Percentiles rank a stretch among this genome's conserved stretches.
Conservation (phyloP, 1,140 invertebrate species). For the Neodiprion pinetum region DNA sequence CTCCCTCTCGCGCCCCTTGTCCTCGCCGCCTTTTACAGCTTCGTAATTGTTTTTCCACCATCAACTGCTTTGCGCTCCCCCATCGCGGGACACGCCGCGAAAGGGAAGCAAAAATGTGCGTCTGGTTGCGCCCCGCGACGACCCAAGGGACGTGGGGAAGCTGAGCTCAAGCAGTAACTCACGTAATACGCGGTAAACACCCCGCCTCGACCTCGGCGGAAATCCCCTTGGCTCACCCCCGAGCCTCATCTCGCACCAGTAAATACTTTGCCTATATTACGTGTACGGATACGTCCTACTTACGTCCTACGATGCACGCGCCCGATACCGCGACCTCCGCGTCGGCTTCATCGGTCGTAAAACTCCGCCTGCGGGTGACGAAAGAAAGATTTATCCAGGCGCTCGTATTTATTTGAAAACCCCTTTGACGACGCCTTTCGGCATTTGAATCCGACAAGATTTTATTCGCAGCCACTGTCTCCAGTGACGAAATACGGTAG, state of each 20-base stretch:
- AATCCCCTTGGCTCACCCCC: background rate
- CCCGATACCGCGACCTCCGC: background rate
- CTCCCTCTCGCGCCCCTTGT: background rate
- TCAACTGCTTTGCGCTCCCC: constrained; percentile 13
- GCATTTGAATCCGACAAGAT: too few species aligned
- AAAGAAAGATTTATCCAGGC: too few species aligned
- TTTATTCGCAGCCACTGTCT: too few species aligned
- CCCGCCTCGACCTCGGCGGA: background rate
- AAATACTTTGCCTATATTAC: background rate
- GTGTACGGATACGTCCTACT: background rate
- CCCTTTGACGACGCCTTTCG: too few species aligned
- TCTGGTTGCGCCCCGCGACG: background rate
- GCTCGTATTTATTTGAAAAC: too few species aligned
- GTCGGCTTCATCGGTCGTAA: background rate
- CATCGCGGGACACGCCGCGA: background rate
- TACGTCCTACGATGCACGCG: background rate
- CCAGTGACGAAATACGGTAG: too few species aligned
- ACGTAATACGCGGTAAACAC: constrained; percentile 11
- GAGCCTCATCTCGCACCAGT: background rate
- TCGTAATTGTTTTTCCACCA: constrained; percentile 16
- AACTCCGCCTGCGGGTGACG: background rate
- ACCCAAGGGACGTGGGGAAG: background rate
- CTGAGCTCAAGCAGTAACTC: background rate
- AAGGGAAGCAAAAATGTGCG: background rate
- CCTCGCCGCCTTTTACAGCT: background rate